These are phyloP conservation scores for Craseonycteris thonglongyai DNA, from an alignment of 2,113 vertebrate species.

Conservation along the genomic window DNA sequence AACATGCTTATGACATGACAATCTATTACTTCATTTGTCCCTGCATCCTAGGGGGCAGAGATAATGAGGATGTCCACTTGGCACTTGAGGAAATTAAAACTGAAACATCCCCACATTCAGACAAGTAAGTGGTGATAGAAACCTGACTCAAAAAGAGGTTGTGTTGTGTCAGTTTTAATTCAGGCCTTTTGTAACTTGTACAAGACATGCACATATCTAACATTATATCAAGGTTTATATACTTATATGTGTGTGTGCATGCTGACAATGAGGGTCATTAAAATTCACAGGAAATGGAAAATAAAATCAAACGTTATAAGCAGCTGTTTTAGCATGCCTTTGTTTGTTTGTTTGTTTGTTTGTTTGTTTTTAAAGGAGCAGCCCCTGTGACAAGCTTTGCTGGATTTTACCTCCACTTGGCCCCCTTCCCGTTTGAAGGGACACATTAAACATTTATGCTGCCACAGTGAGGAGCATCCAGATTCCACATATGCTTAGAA, in stretches of 20 bases:
- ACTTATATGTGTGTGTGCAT: too few species aligned
- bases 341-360: too few species aligned
- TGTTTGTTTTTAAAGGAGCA: not conserved
- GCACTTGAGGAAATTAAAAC: not conserved
- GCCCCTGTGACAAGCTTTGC: not conserved
- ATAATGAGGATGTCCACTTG: not conserved
- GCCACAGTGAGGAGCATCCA: not conserved
- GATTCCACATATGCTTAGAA: not conserved
- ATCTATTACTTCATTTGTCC: not conserved
- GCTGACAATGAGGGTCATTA: not conserved
- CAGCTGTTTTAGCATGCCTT: not conserved
- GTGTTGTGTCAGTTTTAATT: not conserved
- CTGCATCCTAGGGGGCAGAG: not conserved
- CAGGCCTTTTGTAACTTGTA: not conserved
- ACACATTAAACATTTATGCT: not conserved
- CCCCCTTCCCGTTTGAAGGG: not conserved
- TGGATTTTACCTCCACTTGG: not conserved
- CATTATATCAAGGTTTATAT: not conserved
- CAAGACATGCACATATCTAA: not conserved
- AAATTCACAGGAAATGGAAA: not conserved
- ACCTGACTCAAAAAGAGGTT: not conserved
- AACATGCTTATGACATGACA: not conserved
- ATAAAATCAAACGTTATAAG: not conserved
- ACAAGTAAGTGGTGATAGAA: not conserved
- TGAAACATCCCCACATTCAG: not conserved